phyloP scores from a whole-genome alignment of 2,888 invertebrate genomes.

The Tipula helvola region DNA sequence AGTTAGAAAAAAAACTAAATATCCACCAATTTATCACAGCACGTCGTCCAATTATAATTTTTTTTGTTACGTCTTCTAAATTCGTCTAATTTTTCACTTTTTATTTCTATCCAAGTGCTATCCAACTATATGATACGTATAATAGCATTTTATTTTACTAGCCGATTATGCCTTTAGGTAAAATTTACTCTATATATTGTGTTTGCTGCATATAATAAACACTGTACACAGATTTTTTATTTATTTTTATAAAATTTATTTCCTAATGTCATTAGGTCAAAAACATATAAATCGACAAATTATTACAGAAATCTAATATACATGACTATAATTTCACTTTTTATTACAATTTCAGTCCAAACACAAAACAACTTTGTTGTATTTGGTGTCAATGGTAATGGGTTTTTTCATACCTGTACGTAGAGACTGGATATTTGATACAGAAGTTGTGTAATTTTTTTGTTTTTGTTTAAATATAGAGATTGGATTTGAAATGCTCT shows the following conservation, averaged over 20 bases:
- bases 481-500: background rate
- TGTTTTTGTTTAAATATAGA: background rate
- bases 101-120: background rate
- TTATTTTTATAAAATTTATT: background rate
- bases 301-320: background rate
- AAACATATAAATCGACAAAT: conserved; percentile 4
- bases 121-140: too few species aligned
- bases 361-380: background rate
- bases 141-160: background rate
- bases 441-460: background rate
- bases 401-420: background rate
- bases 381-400: background rate
- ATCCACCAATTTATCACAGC: background rate
- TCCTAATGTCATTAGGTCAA: background rate
- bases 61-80: background rate
- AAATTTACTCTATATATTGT: background rate
- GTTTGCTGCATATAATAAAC: background rate
- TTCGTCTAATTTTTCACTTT: background rate
- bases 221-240: background rate
- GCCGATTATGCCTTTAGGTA: background rate
- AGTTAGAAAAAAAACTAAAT: background rate
- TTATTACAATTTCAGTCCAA: background rate
- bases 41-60: background rate
- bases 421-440: background rate
- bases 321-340: background rate